phyloP scores from a whole-genome alignment of 1,140 invertebrate species.

The Tribolium castaneum region DNA sequence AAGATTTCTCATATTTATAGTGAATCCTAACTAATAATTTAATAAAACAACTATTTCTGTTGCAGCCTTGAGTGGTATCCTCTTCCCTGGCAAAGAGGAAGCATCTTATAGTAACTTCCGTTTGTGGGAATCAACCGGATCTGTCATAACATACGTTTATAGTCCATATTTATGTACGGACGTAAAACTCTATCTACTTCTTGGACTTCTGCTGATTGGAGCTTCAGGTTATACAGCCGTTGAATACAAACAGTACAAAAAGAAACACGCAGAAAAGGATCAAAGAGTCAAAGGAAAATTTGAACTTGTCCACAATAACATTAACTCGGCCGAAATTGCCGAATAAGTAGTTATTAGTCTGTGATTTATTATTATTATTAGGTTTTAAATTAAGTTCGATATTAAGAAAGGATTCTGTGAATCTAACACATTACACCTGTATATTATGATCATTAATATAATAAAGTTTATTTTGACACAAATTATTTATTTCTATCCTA shows the following conservation, averaged over 20 bases:
- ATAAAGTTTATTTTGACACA: no score
- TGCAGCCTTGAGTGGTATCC: constrained; percentile 86
- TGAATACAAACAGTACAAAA: constrained; percentile 46
- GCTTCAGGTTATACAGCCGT: constrained; percentile 74
- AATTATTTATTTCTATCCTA: no score
- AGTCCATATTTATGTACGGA: constrained; percentile 83
- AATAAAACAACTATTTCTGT: constrained; percentile 57
- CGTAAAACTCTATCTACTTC: constrained; percentile 79
- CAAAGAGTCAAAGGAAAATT: constrained; percentile 40
- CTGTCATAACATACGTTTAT: constrained; percentile 85
- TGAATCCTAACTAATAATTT: no score
- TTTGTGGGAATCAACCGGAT: constrained; percentile 91
- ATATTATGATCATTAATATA: no score
- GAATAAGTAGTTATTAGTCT: constrained; percentile 39
- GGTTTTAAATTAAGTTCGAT: no score
- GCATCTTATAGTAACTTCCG: constrained; percentile 94
- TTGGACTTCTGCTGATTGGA: constrained; percentile 79
- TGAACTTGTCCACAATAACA: constrained; percentile 45
- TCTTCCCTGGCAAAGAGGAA: constrained; percentile 88
- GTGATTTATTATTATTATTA: constrained; percentile 1
- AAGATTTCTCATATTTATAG: no score
- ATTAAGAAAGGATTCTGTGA: no score
- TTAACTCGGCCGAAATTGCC: constrained; percentile 47
- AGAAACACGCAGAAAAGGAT: constrained; percentile 8
- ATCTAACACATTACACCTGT: no score